Conservation (phyloP, 2,888 invertebrate genomes). For the Xanthostigma xanthostigma region DNA sequence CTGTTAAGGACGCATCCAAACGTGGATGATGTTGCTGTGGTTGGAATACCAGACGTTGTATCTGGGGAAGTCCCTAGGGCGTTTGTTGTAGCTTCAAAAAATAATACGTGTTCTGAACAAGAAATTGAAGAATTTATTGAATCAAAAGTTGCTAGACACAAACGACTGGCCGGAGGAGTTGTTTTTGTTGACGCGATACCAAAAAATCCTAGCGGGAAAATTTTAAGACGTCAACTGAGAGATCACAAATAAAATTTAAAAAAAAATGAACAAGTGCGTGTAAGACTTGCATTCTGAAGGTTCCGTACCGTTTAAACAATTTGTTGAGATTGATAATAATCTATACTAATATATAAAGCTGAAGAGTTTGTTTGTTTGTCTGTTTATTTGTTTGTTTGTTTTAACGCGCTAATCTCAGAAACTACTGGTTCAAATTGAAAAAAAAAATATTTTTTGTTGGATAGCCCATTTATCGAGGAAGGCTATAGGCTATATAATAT, state of each 20-base stretch:
- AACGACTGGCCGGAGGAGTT: conserved; percentile 43
- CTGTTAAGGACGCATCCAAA: conserved; percentile 54
- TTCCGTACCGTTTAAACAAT: no score
- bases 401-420: no score
- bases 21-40: conserved; percentile 67
- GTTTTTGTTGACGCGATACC: conserved; percentile 53
- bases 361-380: no score
- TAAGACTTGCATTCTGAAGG: no score
- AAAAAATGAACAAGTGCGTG: no score
- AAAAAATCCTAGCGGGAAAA: conserved; percentile 64
- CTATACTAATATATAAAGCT: no score
- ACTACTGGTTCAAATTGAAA: no score
- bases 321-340: no score
- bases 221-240: conserved; percentile 45
- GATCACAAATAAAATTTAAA: conserved; percentile 12
- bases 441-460: no score
- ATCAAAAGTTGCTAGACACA: conserved; percentile 51
- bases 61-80: conserved; percentile 66
- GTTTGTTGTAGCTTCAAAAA: conserved; percentile 44
- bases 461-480: no score
- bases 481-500: no score
- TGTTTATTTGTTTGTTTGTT: no score
- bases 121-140: conserved; percentile 33
- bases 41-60: conserved; percentile 53
- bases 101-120: conserved; percentile 15